Base-by-base conservation (phyloP, 2,113 vertebrate genomes). In the Osmerus eperlanus region DNA sequence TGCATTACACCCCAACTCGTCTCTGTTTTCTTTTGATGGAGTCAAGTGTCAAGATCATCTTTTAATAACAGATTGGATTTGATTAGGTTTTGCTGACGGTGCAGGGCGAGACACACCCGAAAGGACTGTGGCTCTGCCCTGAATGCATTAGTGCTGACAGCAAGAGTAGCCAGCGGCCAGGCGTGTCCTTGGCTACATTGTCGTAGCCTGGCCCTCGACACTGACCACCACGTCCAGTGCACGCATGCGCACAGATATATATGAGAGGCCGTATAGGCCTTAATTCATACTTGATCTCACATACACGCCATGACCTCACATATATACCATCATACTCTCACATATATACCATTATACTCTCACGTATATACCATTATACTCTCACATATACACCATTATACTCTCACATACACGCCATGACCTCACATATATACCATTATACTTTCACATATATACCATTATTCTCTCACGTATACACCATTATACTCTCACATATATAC, bases 1-100 rank as follows among this genome's bases (percentile, higher is more conserved):
- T 28, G 19, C 53, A 69, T 71, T 25, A 41, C 15, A 76, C 55
- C 16, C 66, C 41, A 74, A 84, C 85, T 80, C 84, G 91, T 89
- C 71, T 72, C 73, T 81, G 81, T 86, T 90, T 89, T 86, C 74
- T 81, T 84, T 85, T 85, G 82, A 90, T 78, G 72, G 87, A 91
- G 90, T 89, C 91, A 90, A 87, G 87, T 91, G 90, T 93, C 90
- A 91, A 91, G 90, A 91, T 90, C 84, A 81, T 90, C 89, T 91
- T 91, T 91, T 92, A 90, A 89, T 89, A 89, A 87, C 88, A 91
- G 90, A 91, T 87, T 92, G 90, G 87, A 92, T 93, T 91, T 88
- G 91, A 92, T 92, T 90, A 89, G 69, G 86, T 89, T 91, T 86
- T 86, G 91, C 92, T 93, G 92, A 93, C 78, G 41, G 71, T 0